Conservation (phyloP, 1,140 invertebrate species). For the Archivesica marissinica region DNA sequence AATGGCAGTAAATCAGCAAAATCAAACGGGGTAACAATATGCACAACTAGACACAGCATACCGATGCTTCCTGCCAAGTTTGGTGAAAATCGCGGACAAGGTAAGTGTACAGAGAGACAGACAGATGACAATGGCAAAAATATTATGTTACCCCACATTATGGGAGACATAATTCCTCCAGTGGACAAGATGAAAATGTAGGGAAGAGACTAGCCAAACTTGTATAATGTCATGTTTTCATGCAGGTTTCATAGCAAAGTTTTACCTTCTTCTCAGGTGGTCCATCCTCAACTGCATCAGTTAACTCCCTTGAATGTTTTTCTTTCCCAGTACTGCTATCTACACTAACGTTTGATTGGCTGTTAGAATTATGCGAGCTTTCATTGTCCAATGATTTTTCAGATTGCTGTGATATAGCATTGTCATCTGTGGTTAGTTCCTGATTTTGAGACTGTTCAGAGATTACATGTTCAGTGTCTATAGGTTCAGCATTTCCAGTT, state of each 20-base stretch:
- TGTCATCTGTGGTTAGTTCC: neutral
- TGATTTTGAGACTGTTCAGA: neutral
- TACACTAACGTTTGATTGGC: neutral
- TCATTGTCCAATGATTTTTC: neutral
- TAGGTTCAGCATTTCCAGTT: neutral
- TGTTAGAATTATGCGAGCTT: neutral
- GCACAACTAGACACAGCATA: no score
- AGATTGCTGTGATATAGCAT: neutral
- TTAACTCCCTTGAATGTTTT: neutral
- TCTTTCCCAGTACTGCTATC: neutral
- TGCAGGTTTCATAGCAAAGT: neutral
- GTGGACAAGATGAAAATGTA: neutral
- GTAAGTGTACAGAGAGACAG: neutral
- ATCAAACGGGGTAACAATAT: no score
- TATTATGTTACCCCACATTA: neutral
- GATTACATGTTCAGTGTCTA: neutral
- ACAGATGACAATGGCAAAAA: neutral
- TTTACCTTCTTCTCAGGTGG: conserved; percentile 48
- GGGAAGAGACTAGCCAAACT: no score
- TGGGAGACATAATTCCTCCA: neutral
- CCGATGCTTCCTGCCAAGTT: no score
- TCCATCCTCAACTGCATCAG: neutral
- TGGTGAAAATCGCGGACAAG: neutral
- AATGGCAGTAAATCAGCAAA: no score
- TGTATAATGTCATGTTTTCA: no score